Conservation (phyloP, 2,113 vertebrate genomes). For the Ptyas mucosa region DNA sequence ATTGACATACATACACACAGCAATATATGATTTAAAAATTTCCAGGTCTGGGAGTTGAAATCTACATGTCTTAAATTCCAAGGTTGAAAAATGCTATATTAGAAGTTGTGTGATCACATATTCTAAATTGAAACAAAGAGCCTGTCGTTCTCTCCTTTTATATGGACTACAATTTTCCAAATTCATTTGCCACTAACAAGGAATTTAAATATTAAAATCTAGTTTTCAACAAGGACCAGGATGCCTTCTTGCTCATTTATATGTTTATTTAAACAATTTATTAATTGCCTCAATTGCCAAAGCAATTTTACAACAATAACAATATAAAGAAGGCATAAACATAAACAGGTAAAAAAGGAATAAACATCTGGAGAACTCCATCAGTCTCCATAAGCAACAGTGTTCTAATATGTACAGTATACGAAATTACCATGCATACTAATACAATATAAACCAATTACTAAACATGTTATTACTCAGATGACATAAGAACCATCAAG, state of each 20-base stretch:
- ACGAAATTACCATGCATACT: neutral
- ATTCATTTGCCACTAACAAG: neutral
- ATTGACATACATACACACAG: neutral
- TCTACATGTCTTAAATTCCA: neutral
- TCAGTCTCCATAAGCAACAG: neutral
- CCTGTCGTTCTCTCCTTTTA: neutral
- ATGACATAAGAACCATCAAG: neutral
- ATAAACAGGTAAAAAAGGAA: neutral
- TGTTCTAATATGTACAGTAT: neutral
- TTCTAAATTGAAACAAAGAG: neutral
- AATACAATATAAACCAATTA: neutral
- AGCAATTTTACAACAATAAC: neutral
- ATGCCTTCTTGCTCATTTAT: neutral
- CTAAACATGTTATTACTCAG: neutral
- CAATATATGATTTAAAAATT: neutral
- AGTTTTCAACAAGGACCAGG: neutral
- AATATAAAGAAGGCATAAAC: neutral
- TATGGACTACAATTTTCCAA: neutral
- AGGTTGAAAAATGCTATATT: neutral
- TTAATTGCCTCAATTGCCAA: neutral
- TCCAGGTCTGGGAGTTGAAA: neutral
- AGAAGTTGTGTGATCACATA: neutral
- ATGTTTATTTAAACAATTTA: neutral
- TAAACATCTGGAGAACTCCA: neutral
- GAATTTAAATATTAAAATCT: neutral